These are phyloP conservation scores for Gryllus longicercus DNA, from an alignment of 2,888 invertebrate genomes.

Conservation along the genomic window DNA sequence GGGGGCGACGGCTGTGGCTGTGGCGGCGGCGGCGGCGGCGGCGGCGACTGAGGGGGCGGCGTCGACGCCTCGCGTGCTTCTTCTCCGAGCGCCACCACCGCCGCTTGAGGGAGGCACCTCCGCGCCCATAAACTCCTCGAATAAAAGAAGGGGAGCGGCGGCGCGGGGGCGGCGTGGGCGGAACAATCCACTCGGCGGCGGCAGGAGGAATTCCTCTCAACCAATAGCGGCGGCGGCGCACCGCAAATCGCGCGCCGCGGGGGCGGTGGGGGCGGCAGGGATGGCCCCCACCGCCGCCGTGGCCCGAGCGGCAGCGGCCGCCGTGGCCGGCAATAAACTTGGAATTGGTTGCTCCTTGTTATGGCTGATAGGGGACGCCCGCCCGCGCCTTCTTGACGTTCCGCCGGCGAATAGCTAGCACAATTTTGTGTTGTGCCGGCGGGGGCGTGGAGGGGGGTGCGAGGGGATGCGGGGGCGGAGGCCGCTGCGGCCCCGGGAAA, in stretches of 20 bases:
- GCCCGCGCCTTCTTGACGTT: background rate
- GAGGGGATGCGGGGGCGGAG: slow-evolving; percentile 8
- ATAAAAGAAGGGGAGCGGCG: slow-evolving; percentile 3
- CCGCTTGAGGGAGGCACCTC: too few relatives aligned
- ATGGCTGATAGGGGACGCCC: slow-evolving; percentile 25
- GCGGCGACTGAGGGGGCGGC: too few relatives aligned
- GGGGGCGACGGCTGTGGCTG: too few relatives aligned
- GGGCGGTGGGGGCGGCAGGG: background rate
- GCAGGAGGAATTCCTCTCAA: slow-evolving; percentile 18
- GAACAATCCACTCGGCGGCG: background rate
- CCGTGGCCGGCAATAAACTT: slow-evolving; percentile 21
- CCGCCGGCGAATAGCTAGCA: background rate
- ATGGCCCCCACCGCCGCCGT: background rate
- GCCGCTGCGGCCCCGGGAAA: background rate
- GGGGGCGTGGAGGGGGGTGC: background rate
- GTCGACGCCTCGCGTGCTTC: too few relatives aligned
- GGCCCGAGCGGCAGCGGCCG: slow-evolving; percentile 11
- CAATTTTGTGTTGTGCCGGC: slow-evolving; percentile 18
- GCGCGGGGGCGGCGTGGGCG: background rate
- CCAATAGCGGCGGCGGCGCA: slow-evolving; percentile 17
- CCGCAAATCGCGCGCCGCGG: background rate
- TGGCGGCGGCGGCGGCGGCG: too few relatives aligned
- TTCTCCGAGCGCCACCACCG: too few relatives aligned
- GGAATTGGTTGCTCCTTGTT: slow-evolving; percentile 28
- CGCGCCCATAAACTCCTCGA: background rate